phyloP scores from a whole-genome alignment of 2,797 vertebrate species.

The Oophaga sylvatica region DNA sequence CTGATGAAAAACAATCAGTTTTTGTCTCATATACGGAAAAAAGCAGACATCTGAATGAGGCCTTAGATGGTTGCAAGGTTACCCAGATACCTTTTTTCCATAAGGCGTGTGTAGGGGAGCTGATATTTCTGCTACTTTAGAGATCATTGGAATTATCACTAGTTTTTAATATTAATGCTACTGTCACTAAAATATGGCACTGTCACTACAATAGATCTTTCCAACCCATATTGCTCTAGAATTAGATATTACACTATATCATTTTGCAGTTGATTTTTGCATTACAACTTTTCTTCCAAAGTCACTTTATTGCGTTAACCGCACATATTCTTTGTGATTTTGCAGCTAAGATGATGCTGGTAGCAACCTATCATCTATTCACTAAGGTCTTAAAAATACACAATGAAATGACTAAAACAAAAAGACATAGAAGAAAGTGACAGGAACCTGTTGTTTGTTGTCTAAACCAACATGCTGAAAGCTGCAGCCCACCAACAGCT shows the following conservation, averaged over 20 bases:
- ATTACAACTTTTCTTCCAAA: not conserved
- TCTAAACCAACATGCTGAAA: conserved; percentile 2
- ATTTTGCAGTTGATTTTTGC: not conserved
- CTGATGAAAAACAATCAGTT: too few species aligned
- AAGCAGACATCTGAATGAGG: too few species aligned
- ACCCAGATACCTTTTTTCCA: not conserved
- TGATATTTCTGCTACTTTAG: too few species aligned
- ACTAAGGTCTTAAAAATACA: not conserved
- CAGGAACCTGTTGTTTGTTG: conserved; percentile 6
- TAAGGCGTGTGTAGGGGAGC: too few species aligned
- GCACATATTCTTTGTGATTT: not conserved
- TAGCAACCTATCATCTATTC: not conserved
- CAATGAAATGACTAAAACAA: not conserved
- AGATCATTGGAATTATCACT: too few species aligned
- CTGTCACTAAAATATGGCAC: not conserved
- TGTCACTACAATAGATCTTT: not conserved
- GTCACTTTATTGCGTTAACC: not conserved
- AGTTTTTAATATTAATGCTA: too few species aligned
- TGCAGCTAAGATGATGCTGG: not conserved
- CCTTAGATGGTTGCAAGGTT: not conserved
- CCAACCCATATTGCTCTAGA: not conserved
- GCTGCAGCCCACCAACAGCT: not conserved
- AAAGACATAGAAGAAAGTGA: not conserved
- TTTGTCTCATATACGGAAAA: too few species aligned
- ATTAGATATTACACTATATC: not conserved